phyloP scores from a whole-genome alignment of 2,113 vertebrate genomes.

The Oryzias curvinotus region DNA sequence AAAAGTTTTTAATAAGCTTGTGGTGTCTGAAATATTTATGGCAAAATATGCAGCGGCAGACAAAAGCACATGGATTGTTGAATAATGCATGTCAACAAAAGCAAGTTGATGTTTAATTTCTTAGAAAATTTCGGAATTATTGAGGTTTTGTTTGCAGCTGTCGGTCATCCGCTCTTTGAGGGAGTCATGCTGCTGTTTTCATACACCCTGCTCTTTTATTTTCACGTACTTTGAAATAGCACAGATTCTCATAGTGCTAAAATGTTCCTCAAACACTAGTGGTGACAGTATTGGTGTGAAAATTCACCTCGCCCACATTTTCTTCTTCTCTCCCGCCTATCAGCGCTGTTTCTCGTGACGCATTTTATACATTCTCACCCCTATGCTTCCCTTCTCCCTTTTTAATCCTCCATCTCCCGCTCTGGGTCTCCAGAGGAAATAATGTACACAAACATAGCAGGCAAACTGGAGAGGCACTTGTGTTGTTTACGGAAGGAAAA shows the following conservation, averaged over 20 bases:
- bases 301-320: slow-evolving; percentile 29
- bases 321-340: slow-evolving; percentile 13
- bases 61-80: neutral
- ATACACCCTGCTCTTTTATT: slow-evolving; percentile 8
- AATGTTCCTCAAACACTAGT: slow-evolving; percentile 38
- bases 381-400: slow-evolving; percentile 34
- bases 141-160: slow-evolving; percentile 28
- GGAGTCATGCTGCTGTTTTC: slow-evolving; percentile 39
- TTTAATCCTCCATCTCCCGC: slow-evolving; percentile 41
- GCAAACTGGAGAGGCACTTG: slow-evolving; percentile 25
- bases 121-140: slow-evolving; percentile 9
- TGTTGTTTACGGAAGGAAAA: slow-evolving; percentile 53
- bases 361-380: slow-evolving; percentile 37
- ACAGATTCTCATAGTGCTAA: slow-evolving; percentile 50
- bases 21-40: slow-evolving; percentile 45
- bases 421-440: slow-evolving; percentile 52
- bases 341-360: slow-evolving; percentile 13
- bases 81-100: slow-evolving; percentile 6
- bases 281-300: slow-evolving; percentile 44
- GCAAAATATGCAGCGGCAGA: slow-evolving; percentile 10
- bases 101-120: neutral
- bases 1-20: slow-evolving; percentile 19
- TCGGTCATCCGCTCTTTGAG: slow-evolving; percentile 24
- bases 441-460: slow-evolving; percentile 68
- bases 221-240: slow-evolving; percentile 3